Evolutionary conservation across 2,797 vertebrate species (phyloP).

Genomic region (Eospalax fontanierii): DNA sequence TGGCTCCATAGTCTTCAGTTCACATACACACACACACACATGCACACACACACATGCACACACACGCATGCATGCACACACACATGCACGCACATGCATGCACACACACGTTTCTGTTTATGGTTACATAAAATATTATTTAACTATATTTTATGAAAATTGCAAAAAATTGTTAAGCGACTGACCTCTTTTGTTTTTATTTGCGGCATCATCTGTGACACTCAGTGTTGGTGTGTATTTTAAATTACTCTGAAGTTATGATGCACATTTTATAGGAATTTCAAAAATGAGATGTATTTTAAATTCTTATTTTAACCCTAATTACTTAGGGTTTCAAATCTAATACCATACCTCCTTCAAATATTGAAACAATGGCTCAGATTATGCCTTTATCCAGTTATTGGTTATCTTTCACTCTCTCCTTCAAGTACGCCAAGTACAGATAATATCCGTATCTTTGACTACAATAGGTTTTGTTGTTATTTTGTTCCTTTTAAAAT

Average conservation of each 20-base stretch:
- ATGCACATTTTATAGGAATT: not conserved
- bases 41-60: no score
- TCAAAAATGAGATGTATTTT: not conserved
- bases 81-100: no score
- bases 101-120: no score
- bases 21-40: no score
- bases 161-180: not conserved
- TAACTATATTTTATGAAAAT: no score
- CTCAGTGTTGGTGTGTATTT: not conserved
- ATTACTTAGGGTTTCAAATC: not conserved
- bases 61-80: no score
- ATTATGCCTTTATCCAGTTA: not conserved
- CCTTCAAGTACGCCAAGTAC: no score
- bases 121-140: no score
- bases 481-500: not conserved
- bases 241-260: not conserved
- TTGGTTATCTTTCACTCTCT: no score
- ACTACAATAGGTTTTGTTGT: not conserved
- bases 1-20: no score
- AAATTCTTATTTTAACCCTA: no score
- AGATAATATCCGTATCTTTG: not conserved
- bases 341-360: not conserved
- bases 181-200: not conserved
- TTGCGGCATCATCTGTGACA: not conserved
- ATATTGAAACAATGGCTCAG: not conserved